These are phyloP conservation scores for Vimba vimba DNA, from an alignment of 2,113 vertebrate genomes.

Conservation along the genomic window DNA sequence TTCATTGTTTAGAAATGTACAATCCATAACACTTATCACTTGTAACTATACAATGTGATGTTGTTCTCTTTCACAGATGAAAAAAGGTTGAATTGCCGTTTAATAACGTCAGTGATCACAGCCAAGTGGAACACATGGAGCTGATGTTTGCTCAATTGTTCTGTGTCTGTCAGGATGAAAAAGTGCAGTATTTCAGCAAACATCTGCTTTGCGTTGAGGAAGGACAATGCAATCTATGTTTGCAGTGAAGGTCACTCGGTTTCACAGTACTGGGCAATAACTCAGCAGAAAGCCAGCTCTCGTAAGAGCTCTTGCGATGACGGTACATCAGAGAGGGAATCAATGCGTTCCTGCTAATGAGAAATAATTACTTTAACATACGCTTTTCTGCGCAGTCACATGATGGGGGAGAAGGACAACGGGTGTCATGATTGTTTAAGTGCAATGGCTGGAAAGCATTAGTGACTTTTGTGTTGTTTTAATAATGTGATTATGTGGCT, in stretches of 20 bases:
- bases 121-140: conserved; percentile 46
- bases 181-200: conserved; percentile 47
- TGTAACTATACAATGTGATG: conserved; percentile 27
- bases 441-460: conserved; percentile 23
- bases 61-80: conserved; percentile 38
- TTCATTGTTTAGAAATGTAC: conserved; percentile 6
- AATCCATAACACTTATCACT: conserved; percentile 20
- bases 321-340: conserved; percentile 32
- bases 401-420: neutral
- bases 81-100: conserved; percentile 32
- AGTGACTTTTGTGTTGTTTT: neutral
- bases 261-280: conserved; percentile 44
- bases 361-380: conserved; percentile 34
- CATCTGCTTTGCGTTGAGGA: conserved; percentile 53
- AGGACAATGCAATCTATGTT: conserved; percentile 54
- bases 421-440: conserved; percentile 32
- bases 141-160: conserved; percentile 54
- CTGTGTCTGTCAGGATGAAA: conserved; percentile 53
- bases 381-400: conserved; percentile 12
- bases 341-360: conserved; percentile 36
- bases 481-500: conserved; percentile 31
- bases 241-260: conserved; percentile 50
- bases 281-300: conserved; percentile 39
- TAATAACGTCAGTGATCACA: conserved; percentile 29
- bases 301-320: conserved; percentile 33